Base-by-base conservation (phyloP, 2,888 invertebrate genomes). In the Troides helena region DNA sequence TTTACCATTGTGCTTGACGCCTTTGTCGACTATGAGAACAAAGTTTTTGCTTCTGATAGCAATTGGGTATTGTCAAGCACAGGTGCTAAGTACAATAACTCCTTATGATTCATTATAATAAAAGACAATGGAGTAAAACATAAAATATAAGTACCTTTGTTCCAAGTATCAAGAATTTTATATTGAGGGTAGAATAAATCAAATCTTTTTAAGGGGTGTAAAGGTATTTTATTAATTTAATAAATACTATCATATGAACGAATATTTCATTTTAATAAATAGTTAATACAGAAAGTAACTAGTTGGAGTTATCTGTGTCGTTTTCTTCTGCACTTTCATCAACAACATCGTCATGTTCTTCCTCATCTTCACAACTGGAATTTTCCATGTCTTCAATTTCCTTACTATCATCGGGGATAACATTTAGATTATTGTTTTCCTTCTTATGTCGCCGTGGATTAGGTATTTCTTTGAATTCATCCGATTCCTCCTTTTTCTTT, bases 301-400 rank as follows among this genome's bases (percentile, higher is more conserved):
- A 53, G n/a, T 12, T 18, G 53, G 53, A 18, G n/a, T 53, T 53
- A 53, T 53, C 18, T 50, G 10, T 53, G 10, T 67, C 60, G 62
- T 75, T 72, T 53, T 77, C 79, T 43, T 77, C 79, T 43, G 79
- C 77, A n/a, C 75, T 78, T 0, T 65, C 72, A 10, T 79, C 77
- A 10, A 71, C 64, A 64, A 53, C 56, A 46, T 72, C 73, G n/a
- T 72, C 67, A 59, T 14, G 21, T 23, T 58, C 57, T 12, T 73
- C 71, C 56, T 80, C 82, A 3, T 67, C 63, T 60, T 21, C 60
- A 57, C 67, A 61, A 46, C 61, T 70, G 23, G 74, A 77, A 53
- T 76, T 77, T 30, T 82, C 79, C 71, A 80, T 53, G 18, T n/a
- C 81, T 30, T 78, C 78, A 18, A 46, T 72, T 71, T 84, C 85